These are phyloP conservation scores for Crocidura indochinensis DNA, from an alignment of 2,797 vertebrate genomes.

Conservation along the genomic window DNA sequence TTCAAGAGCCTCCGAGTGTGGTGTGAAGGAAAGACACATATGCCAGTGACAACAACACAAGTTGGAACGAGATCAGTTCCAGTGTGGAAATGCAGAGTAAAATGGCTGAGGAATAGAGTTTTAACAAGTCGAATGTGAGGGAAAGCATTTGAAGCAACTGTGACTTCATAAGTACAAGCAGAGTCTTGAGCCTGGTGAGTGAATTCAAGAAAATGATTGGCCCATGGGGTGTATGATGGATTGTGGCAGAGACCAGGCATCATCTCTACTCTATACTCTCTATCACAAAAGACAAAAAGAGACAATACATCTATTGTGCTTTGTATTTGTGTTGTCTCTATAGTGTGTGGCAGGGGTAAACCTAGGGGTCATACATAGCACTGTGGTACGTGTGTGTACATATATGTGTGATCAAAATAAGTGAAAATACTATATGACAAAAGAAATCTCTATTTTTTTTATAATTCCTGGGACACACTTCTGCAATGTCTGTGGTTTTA, in stretches of 20 bases:
- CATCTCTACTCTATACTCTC: not conserved
- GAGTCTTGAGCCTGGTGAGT: not conserved
- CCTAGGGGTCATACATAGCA: too few species aligned
- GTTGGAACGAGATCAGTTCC: slow-evolving; percentile 57
- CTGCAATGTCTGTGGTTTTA: not conserved
- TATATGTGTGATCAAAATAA: slow-evolving; percentile 4
- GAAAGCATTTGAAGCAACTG: slow-evolving; percentile 64
- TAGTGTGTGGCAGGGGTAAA: too few species aligned
- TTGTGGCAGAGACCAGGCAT: not conserved
- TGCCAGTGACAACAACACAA: slow-evolving; percentile 42
- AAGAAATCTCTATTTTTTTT: not conserved
- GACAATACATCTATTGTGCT: too few species aligned
- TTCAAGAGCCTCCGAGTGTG: slow-evolving; percentile 59
- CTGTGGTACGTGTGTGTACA: not conserved
- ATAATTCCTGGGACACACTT: not conserved
- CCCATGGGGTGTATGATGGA: not conserved
- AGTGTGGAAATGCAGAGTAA: slow-evolving; percentile 14
- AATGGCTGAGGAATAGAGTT: slow-evolving; percentile 46
- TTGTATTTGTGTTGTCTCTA: not conserved
- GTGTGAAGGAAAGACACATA: slow-evolving; percentile 61
- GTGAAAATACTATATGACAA: not conserved
- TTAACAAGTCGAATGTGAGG: slow-evolving; percentile 72
- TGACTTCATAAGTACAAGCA: slow-evolving; percentile 65
- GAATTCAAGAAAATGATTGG: not conserved
- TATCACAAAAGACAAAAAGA: not conserved